Evolutionary conservation across 2,113 vertebrate genomes (phyloP), one percentile per base, ranked within the genome.

Genomic region (Gulo gulo): DNA sequence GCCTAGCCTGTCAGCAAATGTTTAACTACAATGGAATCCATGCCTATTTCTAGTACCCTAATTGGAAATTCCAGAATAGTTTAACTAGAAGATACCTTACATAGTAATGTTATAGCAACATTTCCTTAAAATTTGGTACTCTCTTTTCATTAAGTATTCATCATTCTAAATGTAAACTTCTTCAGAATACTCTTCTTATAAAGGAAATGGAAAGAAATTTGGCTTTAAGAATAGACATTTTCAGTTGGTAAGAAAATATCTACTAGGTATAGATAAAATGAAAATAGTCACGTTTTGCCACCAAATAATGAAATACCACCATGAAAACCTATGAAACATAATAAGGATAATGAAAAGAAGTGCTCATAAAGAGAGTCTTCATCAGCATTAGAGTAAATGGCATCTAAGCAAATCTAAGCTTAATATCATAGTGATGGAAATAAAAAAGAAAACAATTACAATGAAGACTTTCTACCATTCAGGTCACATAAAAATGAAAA

Each of bases 1-100:
- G 98, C 94, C 98, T 98, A 97, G 97, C 97, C 99, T 99, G 98
- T 99, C 99, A 99, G 98, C 98, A 99, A 99, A 99, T 98, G 98
- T 99, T 99, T 98, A 98, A 95, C 78, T 98, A 98, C 98, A 98
- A 97, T 96, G 97, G 98, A 98, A 99, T 99, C 98, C 98, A 98
- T 98, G 98, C 95, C 97, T 98, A 96, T 95, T 96, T 99, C 97
- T 98, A 98, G 90, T 97, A 98, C 94, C 52, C 80, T 97, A 98
- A 98, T 97, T 98, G 87, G 78, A 97, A 98, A 98, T 98, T 97
- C 95, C 94, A 97, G 85, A 67, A 94, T 97, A 95, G 98, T 97
- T 98, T 85, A 92, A 67, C 57, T 94, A 84, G 96, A 95, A 83
- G 93, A 98, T 93, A 97, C 96, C 97, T 55, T 76, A 97, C 15